Evolutionary conservation across 2,113 vertebrate species (phyloP), one percentile per base, ranked within the genome.

Genomic region (Boulengeromyrus knoepffleri): DNA sequence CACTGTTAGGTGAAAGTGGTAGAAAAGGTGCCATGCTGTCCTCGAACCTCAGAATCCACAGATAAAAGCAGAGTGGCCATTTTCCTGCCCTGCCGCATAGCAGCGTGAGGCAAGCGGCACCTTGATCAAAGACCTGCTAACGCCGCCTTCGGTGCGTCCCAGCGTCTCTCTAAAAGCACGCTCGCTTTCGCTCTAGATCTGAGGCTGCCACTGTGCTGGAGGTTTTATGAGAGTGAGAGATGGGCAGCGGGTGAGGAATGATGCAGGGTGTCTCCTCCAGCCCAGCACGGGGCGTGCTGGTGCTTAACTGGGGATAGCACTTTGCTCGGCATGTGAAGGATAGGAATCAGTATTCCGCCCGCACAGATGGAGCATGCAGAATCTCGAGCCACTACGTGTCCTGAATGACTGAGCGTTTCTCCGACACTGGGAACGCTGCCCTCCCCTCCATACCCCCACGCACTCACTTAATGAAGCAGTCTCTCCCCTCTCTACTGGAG

Each of bases 401-500:
- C 91, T 89, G 94, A 66, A 90, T 74, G 36, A 58, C 85, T 85
- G 85, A 70, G 85, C 13, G 45, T 21, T 58, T 19, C 49, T 36
- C 85, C 19, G 3, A 88, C 89, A 31, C 31, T 52, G 36, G 39
- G n/a, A 88, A 58, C 1, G 21, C n/a, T 53, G 27, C 49, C 85
- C 46, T 58, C 27, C 53, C 31, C 31, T 15, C 39, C 80, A 8
- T 45, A 85, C 42, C 66, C 56, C 80, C 49, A 50, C 9, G 47
- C 27, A 93, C 96, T 74, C 96, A 99, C 98, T 95, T 97, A 96
- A 96, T 96, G 96, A 97, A 97, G 96, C 95, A 97, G 90, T 99
- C 97, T 95, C 97, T 96, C 94, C 96, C 96, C 94, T 99, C 97
- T 95, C 96, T 96, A 94, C 95, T 96, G 92, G 96, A 93, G 92